Evolutionary conservation across 2,888 invertebrate species (phyloP).

Genomic region (Ptycholaimellus sp.): DNA sequence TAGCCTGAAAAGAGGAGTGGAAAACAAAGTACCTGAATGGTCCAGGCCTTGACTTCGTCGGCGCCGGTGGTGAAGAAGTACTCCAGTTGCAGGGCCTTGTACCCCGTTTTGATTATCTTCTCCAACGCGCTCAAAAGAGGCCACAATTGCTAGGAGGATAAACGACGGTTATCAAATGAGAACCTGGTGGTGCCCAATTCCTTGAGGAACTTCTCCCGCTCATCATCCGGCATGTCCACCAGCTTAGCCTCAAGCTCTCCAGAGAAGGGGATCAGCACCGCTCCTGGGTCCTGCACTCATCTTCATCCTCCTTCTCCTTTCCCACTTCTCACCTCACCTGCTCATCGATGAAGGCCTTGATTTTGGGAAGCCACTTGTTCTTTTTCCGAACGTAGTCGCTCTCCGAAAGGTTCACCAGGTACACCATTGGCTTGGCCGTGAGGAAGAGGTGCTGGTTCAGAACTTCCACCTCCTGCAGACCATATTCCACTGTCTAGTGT

Average conservation of each 20-base stretch:
- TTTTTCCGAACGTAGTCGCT: slow-evolving; percentile 81
- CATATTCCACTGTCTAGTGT: no score
- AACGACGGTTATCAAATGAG: slow-evolving; percentile 2
- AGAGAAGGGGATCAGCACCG: slow-evolving; percentile 79
- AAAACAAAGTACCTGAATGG: slow-evolving; percentile 51
- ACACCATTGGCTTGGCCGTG: slow-evolving; percentile 88
- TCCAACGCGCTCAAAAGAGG: slow-evolving; percentile 45
- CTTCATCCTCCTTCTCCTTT: no score
- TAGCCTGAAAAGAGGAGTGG: background rate
- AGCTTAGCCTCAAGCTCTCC: slow-evolving; percentile 66
- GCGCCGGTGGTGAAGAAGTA: slow-evolving; percentile 89
- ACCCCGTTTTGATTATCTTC: slow-evolving; percentile 88
- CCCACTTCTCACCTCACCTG: no score
- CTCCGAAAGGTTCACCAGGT: slow-evolving; percentile 83
- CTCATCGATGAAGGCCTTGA: slow-evolving; percentile 95
- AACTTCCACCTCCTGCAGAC: slow-evolving; percentile 60
- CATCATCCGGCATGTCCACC: slow-evolving; percentile 52
- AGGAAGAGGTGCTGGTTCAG: slow-evolving; percentile 84
- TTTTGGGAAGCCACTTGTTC: slow-evolving; percentile 47
- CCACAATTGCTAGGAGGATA: background rate
- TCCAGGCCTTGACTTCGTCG: slow-evolving; percentile 96
- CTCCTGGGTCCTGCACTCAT: slow-evolving; percentile 85
- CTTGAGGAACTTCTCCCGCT: slow-evolving; percentile 51
- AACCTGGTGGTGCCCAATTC: slow-evolving; percentile 57
- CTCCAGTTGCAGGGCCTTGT: slow-evolving; percentile 75